Evolutionary conservation across 2,888 invertebrate genomes (phyloP), one percentile per base, ranked within the genome.

Genomic region (Ennomos quercinarius): DNA sequence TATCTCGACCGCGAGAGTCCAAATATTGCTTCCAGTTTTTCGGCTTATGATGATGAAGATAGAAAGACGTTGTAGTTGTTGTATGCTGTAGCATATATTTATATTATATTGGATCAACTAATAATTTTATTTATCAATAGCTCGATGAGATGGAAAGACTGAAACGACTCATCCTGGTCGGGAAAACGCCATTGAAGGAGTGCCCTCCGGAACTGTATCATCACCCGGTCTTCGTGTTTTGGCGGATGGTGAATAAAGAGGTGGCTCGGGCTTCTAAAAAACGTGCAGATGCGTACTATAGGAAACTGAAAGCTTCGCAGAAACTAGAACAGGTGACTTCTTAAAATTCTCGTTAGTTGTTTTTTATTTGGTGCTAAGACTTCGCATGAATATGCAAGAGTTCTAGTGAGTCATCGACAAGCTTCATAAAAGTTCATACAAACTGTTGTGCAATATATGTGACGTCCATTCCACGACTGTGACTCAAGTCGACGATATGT

Each of bases 151-250:
- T 95, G 88, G 95, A 95, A 78, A 88, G 96, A 56, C 93, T 95
- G 64, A 96, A 95, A 77, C 93, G 94, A 65, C 87, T 96, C 65
- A 95, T 96, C 57, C 87, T 96, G 34, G 93, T 94, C 46, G 95
- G 95, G 36, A 94, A 94, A 76, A 95, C 95, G 45, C 95, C 95
- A 0, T 81, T 95, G 39, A 93, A 94, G 66, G 94, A 95, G 68
- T 95, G 95, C 45, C 95, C 95, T 0, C 91, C 93, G 3, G 95
- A 95, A 74, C 89, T 95, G 77, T 93, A 90, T 70, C 87, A 94
- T 61, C 95, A 95, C 80, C 95, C 95, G 0, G 94, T 96, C 4
- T 95, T 95, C 81, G 93, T 94, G n/a, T 94, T 95, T 71, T 94
- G 94, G 92, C 78, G 91, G 42, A 93, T 93, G 87, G 93, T 93